These are phyloP conservation scores for Neotoma lepida DNA, from an alignment of 2,113 vertebrate genomes.

Conservation along the genomic window DNA sequence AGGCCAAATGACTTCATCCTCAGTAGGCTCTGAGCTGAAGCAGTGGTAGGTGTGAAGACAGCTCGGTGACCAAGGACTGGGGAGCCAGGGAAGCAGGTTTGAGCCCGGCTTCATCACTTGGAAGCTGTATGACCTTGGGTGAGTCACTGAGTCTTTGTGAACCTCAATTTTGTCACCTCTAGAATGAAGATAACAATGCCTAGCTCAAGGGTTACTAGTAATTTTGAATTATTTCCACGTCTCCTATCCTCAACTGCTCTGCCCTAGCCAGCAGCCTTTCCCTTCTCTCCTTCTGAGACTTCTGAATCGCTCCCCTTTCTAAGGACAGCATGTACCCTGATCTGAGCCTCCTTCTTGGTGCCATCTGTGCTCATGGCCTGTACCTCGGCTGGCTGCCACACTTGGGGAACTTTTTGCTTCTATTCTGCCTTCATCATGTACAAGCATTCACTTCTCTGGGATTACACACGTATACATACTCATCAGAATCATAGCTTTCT, in stretches of 20 bases:
- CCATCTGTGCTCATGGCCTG: conserved; percentile 45
- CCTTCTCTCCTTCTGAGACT: conserved; percentile 64
- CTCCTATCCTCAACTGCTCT: conserved; percentile 53
- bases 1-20: conserved; percentile 58
- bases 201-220: conserved; percentile 59
- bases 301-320: conserved; percentile 54
- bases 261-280: conserved; percentile 46
- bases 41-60: not conserved
- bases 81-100: conserved; percentile 61
- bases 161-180: conserved; percentile 73
- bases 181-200: conserved; percentile 61
- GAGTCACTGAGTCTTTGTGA: conserved; percentile 65
- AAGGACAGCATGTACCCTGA: conserved; percentile 60
- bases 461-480: conserved; percentile 69
- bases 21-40: conserved; percentile 39
- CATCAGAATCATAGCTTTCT: conserved; percentile 76
- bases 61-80: not conserved
- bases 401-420: conserved; percentile 60
- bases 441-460: conserved; percentile 70
- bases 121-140: conserved; percentile 78
- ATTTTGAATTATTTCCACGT: not conserved
- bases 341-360: conserved; percentile 63
- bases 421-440: conserved; percentile 71
- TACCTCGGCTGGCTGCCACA: conserved; percentile 63
- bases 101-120: conserved; percentile 52